Evolutionary conservation across 35 echinoderm and acorn worm species (phyloP).

Genomic region (Apostichopus japonicus): DNA sequence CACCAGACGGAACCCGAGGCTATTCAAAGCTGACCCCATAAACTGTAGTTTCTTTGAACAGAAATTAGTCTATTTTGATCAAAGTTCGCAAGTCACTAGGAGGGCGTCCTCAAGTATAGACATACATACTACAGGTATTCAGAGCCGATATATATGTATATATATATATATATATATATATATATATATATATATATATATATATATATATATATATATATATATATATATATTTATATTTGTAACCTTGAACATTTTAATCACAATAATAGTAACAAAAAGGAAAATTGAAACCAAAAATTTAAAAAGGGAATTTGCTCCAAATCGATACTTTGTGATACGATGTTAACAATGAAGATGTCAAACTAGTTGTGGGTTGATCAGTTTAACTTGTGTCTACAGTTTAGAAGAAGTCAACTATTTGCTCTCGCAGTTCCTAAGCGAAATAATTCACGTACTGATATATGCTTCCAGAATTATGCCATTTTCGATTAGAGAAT

Average conservation of each 20-base stretch:
- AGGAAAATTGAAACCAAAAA: background rate
- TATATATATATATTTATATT: too few species aligned
- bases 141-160: background rate
- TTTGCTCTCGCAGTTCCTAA: too few species aligned
- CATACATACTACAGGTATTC: background rate
- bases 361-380: background rate
- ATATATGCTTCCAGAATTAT: too few species aligned
- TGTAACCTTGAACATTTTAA: too few species aligned
- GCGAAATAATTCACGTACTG: too few species aligned
- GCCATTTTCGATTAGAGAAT: too few species aligned
- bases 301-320: background rate
- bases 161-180: too few species aligned
- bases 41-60: constrained; percentile 1
- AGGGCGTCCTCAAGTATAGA: background rate
- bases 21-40: background rate
- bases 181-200: too few species aligned
- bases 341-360: background rate
- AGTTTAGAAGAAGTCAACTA: too few species aligned
- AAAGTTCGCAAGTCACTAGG: background rate
- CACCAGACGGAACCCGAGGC: background rate
- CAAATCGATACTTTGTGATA: background rate
- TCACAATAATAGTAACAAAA: too few species aligned
- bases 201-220: too few species aligned
- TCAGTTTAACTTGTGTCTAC: too few species aligned
- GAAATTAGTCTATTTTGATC: background rate